phyloP scores from a whole-genome alignment of 2,888 invertebrate species.

The Oscheius myriophilus region DNA sequence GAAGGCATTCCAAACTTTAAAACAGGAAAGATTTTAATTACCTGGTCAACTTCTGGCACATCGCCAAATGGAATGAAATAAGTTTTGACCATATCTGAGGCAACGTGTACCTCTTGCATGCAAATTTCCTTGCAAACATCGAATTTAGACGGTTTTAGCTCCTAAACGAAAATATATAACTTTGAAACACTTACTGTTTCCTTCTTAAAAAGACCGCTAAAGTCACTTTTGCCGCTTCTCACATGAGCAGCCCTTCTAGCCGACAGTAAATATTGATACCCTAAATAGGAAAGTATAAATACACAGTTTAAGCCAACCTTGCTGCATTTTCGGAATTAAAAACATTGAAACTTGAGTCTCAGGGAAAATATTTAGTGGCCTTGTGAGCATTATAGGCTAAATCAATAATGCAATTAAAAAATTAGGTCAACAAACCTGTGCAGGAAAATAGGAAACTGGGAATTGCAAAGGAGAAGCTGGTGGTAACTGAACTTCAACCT shows the following conservation, averaged over 20 bases:
- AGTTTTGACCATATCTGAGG: conserved; percentile 64
- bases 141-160: conserved; percentile 51
- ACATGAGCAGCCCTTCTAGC: conserved; percentile 61
- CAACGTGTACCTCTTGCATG: conserved; percentile 62
- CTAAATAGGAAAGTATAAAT: conserved; percentile 31
- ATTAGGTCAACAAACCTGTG: too few relatives aligned
- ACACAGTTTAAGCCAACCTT: conserved; percentile 27
- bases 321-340: conserved; percentile 50
- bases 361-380: background rate
- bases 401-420: too few relatives aligned
- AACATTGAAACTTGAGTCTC: conserved; percentile 23
- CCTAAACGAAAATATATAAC: conserved; percentile 23
- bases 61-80: conserved; percentile 61
- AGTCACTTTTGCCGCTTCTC: conserved; percentile 50
- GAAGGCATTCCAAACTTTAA: too few relatives aligned
- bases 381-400: background rate
- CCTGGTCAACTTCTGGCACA: conserved; percentile 32
- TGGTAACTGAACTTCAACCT: too few relatives aligned
- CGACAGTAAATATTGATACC: conserved; percentile 61
- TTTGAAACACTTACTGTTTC: conserved; percentile 26
- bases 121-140: conserved; percentile 63
- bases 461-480: too few relatives aligned
- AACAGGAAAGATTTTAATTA: conserved; percentile 11
- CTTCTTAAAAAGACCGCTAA: conserved; percentile 37
- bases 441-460: too few relatives aligned